Conservation (phyloP, 2,888 invertebrate genomes). For the Taphrorychus bicolor region DNA sequence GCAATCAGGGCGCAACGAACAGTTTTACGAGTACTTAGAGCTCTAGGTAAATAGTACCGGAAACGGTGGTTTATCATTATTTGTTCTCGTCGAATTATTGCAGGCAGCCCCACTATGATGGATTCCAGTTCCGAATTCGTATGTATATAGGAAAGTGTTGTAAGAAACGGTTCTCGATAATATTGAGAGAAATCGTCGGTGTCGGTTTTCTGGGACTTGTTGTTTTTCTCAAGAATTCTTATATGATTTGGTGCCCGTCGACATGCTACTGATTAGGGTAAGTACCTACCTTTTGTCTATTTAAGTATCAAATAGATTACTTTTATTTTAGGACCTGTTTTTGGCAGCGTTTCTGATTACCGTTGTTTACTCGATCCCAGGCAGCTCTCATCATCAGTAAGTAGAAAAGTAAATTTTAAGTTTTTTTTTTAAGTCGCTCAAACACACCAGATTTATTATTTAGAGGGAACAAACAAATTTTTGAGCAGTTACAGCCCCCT, state of each 20-base stretch:
- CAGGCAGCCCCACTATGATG: conserved; percentile 28
- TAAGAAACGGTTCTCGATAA: conserved; percentile 20
- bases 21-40: background rate
- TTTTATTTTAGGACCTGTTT: conserved; percentile 29
- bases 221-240: conserved; percentile 19
- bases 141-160: conserved; percentile 37
- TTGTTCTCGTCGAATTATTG: conserved; percentile 5
- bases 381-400: conserved; percentile 40
- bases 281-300: conserved; percentile 14
- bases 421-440: background rate
- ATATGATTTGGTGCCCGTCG: background rate
- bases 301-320: conserved; percentile 9
- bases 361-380: conserved; percentile 25
- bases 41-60: too few species aligned
- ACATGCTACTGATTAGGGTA: conserved; percentile 22
- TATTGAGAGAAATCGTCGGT: conserved; percentile 31
- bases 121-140: conserved; percentile 34
- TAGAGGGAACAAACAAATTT: too few species aligned
- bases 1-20: conserved; percentile 1
- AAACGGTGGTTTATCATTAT: conserved; percentile 1
- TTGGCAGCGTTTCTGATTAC: conserved; percentile 17
- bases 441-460: too few species aligned
- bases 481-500: too few species aligned
- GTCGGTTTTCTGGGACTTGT: conserved; percentile 22
- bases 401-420: conserved; percentile 23